Conservation (phyloP, 2,888 invertebrate species). For the Orthosia gracilis region DNA sequence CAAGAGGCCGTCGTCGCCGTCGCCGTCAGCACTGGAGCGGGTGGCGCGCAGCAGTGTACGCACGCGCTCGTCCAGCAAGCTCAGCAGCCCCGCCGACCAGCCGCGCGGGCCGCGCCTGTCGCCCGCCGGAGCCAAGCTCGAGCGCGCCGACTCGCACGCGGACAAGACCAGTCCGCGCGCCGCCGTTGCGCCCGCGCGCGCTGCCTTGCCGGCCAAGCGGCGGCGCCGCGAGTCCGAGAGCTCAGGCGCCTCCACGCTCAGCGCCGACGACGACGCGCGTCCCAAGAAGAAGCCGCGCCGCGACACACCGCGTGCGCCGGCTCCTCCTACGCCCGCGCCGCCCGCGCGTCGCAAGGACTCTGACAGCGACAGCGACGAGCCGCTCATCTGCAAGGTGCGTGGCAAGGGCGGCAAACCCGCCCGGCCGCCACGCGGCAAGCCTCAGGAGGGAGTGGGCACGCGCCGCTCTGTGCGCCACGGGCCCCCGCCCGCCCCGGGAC, state of each 20-base stretch:
- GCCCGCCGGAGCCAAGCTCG: constrained; percentile 79
- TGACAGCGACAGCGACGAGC: constrained; percentile 95
- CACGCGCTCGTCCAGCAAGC: constrained; percentile 93
- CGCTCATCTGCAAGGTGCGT: constrained; percentile 94
- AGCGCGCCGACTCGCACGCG: constrained; percentile 80
- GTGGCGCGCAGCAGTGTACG: constrained; percentile 91
- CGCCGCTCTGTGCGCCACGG: constrained; percentile 90
- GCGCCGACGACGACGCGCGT: constrained; percentile 90
- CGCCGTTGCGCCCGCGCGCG: constrained; percentile 62
- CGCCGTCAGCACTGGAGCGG: constrained; percentile 86
- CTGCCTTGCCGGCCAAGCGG: constrained; percentile 90
- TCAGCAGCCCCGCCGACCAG: constrained; percentile 92
- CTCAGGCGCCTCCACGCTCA: constrained; percentile 92
- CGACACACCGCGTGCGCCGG: constrained; percentile 88
- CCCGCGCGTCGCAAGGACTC: constrained; percentile 92
- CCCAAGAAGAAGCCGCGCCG: constrained; percentile 85
- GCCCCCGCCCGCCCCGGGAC: constrained; percentile 74
- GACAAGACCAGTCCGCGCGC: constrained; percentile 82
- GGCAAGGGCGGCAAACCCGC: constrained; percentile 75
- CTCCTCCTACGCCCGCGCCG: constrained; percentile 82
- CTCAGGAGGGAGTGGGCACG: constrained; percentile 89
- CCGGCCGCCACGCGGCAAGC: constrained; percentile 65
- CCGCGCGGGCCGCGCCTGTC: constrained; percentile 86
- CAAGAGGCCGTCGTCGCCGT: constrained; percentile 87
- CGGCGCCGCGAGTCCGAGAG: constrained; percentile 96